Evolutionary conservation across 2,113 vertebrate species (phyloP).

Genomic region (Alligator sinensis): DNA sequence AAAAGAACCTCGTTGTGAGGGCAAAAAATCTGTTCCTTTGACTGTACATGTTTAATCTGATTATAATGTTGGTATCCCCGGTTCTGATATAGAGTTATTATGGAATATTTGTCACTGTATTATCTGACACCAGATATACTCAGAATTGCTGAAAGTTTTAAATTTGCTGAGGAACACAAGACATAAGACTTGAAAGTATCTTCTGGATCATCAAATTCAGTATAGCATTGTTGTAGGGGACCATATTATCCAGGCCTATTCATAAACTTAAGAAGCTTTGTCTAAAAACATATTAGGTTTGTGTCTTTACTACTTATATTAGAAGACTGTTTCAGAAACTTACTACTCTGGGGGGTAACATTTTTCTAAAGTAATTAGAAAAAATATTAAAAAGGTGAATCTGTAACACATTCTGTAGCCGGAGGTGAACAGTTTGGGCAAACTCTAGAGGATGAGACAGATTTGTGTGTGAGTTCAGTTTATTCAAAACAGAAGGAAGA

Average conservation of each 20-base stretch:
- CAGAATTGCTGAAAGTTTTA: not conserved
- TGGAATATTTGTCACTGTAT: not conserved
- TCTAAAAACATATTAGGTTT: not conserved
- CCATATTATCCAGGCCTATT: no score
- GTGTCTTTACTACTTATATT: not conserved
- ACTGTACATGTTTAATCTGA: not conserved
- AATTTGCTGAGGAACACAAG: not conserved
- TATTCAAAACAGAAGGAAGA: not conserved
- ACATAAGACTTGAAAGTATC: no score
- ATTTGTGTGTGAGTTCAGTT: not conserved
- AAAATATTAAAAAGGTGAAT: not conserved
- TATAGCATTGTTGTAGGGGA: no score
- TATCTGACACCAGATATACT: not conserved
- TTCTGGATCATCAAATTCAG: no score
- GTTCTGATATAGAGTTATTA: not conserved
- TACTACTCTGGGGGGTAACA: no score
- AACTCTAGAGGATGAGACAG: not conserved
- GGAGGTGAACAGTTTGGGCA: not conserved
- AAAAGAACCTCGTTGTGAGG: not conserved
- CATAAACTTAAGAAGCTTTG: no score
- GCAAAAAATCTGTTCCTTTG: not conserved
- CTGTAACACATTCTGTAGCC: not conserved
- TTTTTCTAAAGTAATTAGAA: not conserved
- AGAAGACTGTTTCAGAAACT: not conserved
- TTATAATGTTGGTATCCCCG: not conserved